Evolutionary conservation across 2,888 invertebrate genomes (phyloP).

Genomic region (Metallyticus violacea): DNA sequence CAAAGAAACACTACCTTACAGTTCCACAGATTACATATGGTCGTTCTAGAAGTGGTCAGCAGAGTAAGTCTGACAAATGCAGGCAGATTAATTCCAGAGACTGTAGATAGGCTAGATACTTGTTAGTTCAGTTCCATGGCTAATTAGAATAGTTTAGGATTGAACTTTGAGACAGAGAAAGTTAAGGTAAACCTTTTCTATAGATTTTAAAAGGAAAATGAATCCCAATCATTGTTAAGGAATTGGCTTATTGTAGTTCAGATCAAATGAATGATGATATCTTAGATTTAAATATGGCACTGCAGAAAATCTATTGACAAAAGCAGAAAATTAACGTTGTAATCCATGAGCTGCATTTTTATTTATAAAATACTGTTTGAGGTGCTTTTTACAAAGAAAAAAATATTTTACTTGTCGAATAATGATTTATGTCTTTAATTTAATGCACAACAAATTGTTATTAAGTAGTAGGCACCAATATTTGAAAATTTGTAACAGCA

Average conservation of each 20-base stretch:
- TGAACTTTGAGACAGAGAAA: neutral
- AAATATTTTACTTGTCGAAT: too few relatives aligned
- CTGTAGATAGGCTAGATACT: neutral
- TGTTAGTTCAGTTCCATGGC: constrained; percentile 2
- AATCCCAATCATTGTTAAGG: too few relatives aligned
- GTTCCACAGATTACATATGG: constrained; percentile 34
- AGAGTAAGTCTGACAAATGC: constrained; percentile 3
- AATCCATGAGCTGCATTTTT: too few relatives aligned
- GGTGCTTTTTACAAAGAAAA: neutral
- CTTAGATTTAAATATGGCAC: too few relatives aligned
- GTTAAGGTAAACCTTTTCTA: neutral
- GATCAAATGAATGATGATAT: too few relatives aligned
- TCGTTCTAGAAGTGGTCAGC: constrained; percentile 36
- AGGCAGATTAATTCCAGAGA: neutral
- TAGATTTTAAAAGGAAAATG: neutral
- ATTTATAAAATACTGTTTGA: neutral
- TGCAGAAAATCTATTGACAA: too few relatives aligned
- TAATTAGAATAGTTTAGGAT: neutral
- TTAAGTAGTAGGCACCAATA: too few relatives aligned
- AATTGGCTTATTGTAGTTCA: too few relatives aligned
- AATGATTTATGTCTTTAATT: too few relatives aligned
- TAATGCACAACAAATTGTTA: too few relatives aligned
- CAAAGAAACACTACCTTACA: constrained; percentile 34
- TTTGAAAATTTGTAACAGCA: too few relatives aligned
- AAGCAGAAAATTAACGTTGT: neutral